These are phyloP conservation scores for Erpetoichthys calabaricus DNA, from an alignment of 2,797 vertebrate species.

Conservation along the genomic window DNA sequence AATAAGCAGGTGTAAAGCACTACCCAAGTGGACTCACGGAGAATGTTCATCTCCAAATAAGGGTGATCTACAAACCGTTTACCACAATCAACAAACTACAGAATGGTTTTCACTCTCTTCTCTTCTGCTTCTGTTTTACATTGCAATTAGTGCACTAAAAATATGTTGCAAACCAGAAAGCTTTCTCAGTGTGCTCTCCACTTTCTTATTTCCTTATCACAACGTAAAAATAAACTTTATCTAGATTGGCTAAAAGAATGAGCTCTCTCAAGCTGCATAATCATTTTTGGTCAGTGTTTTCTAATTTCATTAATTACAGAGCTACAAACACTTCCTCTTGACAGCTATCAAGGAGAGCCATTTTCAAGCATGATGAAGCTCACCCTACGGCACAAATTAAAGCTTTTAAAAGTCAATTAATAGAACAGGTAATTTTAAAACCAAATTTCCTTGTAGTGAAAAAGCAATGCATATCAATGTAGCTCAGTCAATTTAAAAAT, in stretches of 20 bases:
- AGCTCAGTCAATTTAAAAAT: slow-evolving; percentile 14
- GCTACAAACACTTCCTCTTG: not conserved
- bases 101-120: no score
- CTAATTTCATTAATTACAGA: not conserved
- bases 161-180: no score
- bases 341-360: not conserved
- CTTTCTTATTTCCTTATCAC: not conserved
- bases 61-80: no score
- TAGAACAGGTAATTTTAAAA: slow-evolving; percentile 29
- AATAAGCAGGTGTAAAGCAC: no score
- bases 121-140: no score
- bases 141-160: no score
- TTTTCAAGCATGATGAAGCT: not conserved
- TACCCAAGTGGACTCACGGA: no score
- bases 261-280: not conserved
- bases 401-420: slow-evolving; percentile 1
- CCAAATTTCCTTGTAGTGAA: slow-evolving; percentile 26
- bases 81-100: no score
- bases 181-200: no score
- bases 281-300: not conserved
- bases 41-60: no score
- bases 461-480: slow-evolving; percentile 29
- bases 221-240: not conserved
- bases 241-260: not conserved
- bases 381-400: not conserved